Percentiles rank a stretch among this genome's conserved stretches.
phyloP scores from a whole-genome alignment of 2,888 invertebrate genomes.

The Eupithecia vulgata region DNA sequence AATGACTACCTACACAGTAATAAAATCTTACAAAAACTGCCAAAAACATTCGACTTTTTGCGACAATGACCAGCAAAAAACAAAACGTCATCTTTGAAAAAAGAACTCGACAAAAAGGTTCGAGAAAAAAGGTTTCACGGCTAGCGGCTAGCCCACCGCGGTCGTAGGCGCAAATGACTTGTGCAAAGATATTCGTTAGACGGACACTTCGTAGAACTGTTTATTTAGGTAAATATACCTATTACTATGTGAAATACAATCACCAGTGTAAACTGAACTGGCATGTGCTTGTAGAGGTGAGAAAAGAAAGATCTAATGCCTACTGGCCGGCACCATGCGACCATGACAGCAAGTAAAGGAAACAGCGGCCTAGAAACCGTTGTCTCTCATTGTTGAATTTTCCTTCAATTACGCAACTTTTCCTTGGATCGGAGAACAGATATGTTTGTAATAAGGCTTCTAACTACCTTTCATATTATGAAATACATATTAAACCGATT shows the following conservation, averaged over 20 bases:
- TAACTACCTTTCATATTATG: background rate
- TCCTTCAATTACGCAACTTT: slow-evolving; percentile 53
- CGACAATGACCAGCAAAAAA: slow-evolving; percentile 35
- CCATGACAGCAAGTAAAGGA: slow-evolving; percentile 64
- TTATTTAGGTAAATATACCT: slow-evolving; percentile 60
- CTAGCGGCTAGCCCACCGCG: slow-evolving; percentile 51
- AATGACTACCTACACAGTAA: slow-evolving; percentile 23
- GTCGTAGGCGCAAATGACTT: slow-evolving; percentile 64
- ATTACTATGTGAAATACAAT: slow-evolving; percentile 55
- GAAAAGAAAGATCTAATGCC: slow-evolving; percentile 40
- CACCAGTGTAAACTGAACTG: slow-evolving; percentile 53
- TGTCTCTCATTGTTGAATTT: slow-evolving; percentile 60
- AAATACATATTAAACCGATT: background rate
- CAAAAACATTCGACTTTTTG: slow-evolving; percentile 40
- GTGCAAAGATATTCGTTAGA: slow-evolving; percentile 64
- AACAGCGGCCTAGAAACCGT: slow-evolving; percentile 63
- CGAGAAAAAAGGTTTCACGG: slow-evolving; percentile 46
- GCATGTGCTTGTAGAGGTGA: slow-evolving; percentile 33
- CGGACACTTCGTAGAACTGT: slow-evolving; percentile 64
- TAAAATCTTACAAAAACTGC: slow-evolving; percentile 29
- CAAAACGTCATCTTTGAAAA: slow-evolving; percentile 38
- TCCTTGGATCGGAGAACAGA: slow-evolving; percentile 32
- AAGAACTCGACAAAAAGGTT: slow-evolving; percentile 42
- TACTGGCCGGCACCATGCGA: slow-evolving; percentile 47
- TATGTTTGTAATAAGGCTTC: background rate